Percentiles rank a stretch among this genome's conserved stretches.
phyloP scores from a whole-genome alignment of 2,113 vertebrate species.

The Gila orcuttii region DNA sequence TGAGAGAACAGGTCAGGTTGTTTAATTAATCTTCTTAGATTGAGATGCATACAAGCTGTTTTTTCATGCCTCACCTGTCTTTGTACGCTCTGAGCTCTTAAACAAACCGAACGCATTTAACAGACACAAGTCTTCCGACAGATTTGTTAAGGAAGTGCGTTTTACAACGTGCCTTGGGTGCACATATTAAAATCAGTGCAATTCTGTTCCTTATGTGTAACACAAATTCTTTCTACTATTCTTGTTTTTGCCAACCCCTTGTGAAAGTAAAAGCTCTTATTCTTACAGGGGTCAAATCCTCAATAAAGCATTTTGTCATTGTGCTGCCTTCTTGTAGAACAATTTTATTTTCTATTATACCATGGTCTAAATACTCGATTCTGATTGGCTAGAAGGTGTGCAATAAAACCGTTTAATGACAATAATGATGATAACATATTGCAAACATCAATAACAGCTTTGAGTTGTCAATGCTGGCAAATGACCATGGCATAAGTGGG shows the following conservation, averaged over 20 bases:
- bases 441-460: too few species aligned
- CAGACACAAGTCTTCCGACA: constrained; percentile 6
- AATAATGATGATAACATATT: too few species aligned
- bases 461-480: too few species aligned
- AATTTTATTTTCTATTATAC: neutral
- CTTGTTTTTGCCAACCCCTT: neutral
- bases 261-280: neutral
- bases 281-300: neutral
- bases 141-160: neutral
- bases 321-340: constrained; percentile 2
- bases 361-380: too few species aligned
- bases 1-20: neutral
- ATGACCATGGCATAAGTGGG: too few species aligned
- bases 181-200: too few species aligned
- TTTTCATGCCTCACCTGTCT: constrained; percentile 30
- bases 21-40: constrained; percentile 32
- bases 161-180: too few species aligned
- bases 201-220: neutral
- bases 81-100: neutral
- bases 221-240: neutral
- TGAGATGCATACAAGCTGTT: constrained; percentile 13
- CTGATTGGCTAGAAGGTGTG: too few species aligned
- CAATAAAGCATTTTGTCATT: neutral
- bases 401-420: too few species aligned
- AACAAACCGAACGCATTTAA: constrained; percentile 9